phyloP scores from a whole-genome alignment of 2,797 vertebrate genomes.

The Cirrhinus molitorella region DNA sequence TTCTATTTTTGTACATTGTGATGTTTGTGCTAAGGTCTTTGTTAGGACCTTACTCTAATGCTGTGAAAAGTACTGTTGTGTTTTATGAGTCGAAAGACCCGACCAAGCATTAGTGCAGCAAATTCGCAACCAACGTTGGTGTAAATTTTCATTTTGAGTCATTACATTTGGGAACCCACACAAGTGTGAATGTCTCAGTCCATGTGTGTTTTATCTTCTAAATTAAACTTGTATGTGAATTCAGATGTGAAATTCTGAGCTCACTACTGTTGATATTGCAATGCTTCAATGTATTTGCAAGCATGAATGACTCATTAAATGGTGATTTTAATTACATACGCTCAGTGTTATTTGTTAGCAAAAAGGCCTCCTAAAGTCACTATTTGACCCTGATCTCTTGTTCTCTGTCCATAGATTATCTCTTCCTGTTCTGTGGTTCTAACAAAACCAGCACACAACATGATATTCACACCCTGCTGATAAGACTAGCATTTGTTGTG shows the following conservation, averaged over 20 bases:
- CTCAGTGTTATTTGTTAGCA: not conserved
- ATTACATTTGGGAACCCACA: not conserved
- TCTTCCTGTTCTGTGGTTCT: conserved; percentile 11
- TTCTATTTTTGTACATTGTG: conserved; percentile 77
- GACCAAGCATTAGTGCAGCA: conserved; percentile 14
- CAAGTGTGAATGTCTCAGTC: conserved; percentile 16
- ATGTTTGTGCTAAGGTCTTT: conserved; percentile 61
- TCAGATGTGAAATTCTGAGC: conserved; percentile 35
- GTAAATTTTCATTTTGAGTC: conserved; percentile 4
- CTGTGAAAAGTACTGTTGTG: conserved; percentile 72
- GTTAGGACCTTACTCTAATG: conserved; percentile 58
- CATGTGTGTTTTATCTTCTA: conserved; percentile 25
- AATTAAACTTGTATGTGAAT: conserved; percentile 54
- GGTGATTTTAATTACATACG: conserved; percentile 15
- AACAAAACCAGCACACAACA: conserved; percentile 1
- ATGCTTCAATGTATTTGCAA: conserved; percentile 62
- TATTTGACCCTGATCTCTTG: not conserved
- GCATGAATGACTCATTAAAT: conserved; percentile 70
- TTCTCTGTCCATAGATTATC: not conserved
- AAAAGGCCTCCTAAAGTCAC: not conserved
- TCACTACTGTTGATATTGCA: conserved; percentile 36
- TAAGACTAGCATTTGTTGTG: not conserved
- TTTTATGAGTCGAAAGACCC: conserved; percentile 70
- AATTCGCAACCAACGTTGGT: not conserved
- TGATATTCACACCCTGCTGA: not conserved